Conservation (phyloP, 2,888 invertebrate species). For the Alcis repandata region DNA sequence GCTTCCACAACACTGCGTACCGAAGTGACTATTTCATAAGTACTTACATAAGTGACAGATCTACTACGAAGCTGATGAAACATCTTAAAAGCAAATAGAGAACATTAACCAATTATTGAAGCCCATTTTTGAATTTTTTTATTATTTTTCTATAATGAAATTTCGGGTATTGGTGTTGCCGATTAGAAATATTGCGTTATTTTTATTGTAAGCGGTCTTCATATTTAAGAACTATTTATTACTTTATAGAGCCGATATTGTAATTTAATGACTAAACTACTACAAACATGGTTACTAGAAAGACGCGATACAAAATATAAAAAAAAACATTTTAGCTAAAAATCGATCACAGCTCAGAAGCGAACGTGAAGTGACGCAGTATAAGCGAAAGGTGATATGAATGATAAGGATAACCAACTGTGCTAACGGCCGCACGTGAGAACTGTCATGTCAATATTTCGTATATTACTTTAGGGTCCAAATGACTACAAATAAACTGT, state of each 20-base stretch:
- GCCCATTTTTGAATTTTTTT: slow-evolving; percentile 41
- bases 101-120: slow-evolving; percentile 69
- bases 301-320: slow-evolving; percentile 67
- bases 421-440: slow-evolving; percentile 39
- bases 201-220: slow-evolving; percentile 59
- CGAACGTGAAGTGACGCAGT: slow-evolving; percentile 73
- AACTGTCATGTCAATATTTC: slow-evolving; percentile 30
- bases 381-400: slow-evolving; percentile 72
- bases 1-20: slow-evolving; percentile 58
- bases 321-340: slow-evolving; percentile 65
- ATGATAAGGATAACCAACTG: slow-evolving; percentile 75
- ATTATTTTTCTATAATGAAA: slow-evolving; percentile 34
- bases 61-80: slow-evolving; percentile 82
- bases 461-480: slow-evolving; percentile 45
- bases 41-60: slow-evolving; percentile 86
- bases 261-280: slow-evolving; percentile 75
- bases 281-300: slow-evolving; percentile 66
- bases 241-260: slow-evolving; percentile 66
- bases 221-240: slow-evolving; percentile 57
- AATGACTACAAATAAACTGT: slow-evolving; percentile 58
- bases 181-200: slow-evolving; percentile 49
- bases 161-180: slow-evolving; percentile 34
- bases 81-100: slow-evolving; percentile 81
- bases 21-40: slow-evolving; percentile 77
- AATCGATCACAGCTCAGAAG: slow-evolving; percentile 81